Conservation (phyloP, 2,113 vertebrate species). For the Antechinus stuartii region DNA sequence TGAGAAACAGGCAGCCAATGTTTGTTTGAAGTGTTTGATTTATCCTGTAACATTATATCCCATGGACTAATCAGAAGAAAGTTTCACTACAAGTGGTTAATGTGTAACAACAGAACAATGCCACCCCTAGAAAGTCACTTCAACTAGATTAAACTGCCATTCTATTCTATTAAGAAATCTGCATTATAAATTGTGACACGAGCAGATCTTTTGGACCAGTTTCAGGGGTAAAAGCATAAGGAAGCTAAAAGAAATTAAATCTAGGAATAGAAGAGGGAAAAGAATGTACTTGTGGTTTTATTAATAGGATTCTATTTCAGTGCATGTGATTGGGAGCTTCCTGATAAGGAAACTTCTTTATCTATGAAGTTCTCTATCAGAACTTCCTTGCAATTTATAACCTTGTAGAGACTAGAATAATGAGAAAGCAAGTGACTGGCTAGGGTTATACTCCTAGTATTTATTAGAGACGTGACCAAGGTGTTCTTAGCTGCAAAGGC, state of each 20-base stretch:
- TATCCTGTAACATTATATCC: conserved; percentile 49
- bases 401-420: background rate
- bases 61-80: conserved; percentile 52
- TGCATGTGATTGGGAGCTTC: background rate
- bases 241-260: background rate
- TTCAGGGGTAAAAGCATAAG: background rate
- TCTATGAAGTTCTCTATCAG: background rate
- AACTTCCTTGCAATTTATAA: background rate
- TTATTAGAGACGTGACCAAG: background rate
- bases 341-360: background rate
- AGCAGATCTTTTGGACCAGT: background rate
- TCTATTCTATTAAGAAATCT: background rate
- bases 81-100: conserved; percentile 36
- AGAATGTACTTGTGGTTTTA: background rate
- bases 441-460: background rate
- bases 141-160: conserved; percentile 33
- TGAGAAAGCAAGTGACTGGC: background rate
- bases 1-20: conserved; percentile 45
- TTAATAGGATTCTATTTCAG: background rate
- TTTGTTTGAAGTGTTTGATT: conserved; percentile 59
- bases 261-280: background rate
- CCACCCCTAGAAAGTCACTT: conserved; percentile 33
- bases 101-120: conserved; percentile 12
- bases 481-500: background rate
- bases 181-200: background rate